These are phyloP conservation scores for Ictalurus punctatus DNA, from an alignment of 2,113 vertebrate genomes.

Conservation along the genomic window DNA sequence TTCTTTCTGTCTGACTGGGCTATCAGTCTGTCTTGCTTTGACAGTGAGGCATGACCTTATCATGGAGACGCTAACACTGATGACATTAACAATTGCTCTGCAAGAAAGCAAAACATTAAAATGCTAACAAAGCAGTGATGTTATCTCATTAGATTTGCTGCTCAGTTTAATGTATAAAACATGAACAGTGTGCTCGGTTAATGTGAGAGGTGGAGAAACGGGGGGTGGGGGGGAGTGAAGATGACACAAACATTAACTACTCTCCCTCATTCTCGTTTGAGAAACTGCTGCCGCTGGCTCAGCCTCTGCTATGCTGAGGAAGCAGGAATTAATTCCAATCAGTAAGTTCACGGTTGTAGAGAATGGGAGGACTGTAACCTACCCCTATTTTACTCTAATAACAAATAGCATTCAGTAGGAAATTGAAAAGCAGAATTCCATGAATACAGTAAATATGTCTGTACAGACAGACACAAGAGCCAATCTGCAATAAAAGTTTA, in stretches of 20 bases:
- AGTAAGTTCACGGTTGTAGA: constrained; percentile 61
- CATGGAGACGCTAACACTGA: constrained; percentile 52
- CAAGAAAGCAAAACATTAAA: constrained; percentile 51
- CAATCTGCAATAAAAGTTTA: not conserved
- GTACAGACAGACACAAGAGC: constrained; percentile 7
- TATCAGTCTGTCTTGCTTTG: constrained; percentile 46
- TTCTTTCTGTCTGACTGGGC: constrained; percentile 27
- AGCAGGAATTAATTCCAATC: constrained; percentile 77
- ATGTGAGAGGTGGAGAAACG: constrained; percentile 60
- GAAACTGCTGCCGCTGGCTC: constrained; percentile 55
- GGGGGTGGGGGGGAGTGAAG: constrained; percentile 53
- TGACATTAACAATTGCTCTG: constrained; percentile 58
- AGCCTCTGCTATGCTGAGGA: constrained; percentile 68
- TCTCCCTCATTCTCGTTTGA: not conserved
- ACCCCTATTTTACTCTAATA: constrained; percentile 47
- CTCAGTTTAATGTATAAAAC: constrained; percentile 72
- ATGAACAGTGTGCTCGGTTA: constrained; percentile 70
- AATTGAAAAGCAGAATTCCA: constrained; percentile 21
- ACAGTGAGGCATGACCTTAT: constrained; percentile 61
- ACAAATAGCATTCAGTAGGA: constrained; percentile 20
- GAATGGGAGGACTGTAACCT: constrained; percentile 56
- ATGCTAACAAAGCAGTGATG: constrained; percentile 67
- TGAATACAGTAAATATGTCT: constrained; percentile 17
- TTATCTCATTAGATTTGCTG: constrained; percentile 69
- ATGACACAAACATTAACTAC: constrained; percentile 58